phyloP scores from a whole-genome alignment of 2,113 vertebrate genomes.

The Larimichthys polyactis region DNA sequence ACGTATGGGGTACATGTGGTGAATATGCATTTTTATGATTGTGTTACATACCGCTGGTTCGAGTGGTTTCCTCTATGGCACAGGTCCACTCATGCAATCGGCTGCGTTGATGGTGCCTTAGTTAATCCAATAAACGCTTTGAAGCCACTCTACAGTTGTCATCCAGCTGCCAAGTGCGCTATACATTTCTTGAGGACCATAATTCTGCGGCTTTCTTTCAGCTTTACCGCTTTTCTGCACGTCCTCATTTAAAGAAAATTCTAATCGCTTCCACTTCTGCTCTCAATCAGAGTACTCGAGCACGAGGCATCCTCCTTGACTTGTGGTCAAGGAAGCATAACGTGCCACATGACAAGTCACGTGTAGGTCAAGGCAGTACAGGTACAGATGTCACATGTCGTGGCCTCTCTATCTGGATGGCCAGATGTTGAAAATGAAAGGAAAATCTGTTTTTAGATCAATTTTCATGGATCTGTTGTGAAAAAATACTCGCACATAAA shows the following conservation, averaged over 20 bases:
- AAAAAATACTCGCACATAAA: background rate
- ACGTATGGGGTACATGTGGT: background rate
- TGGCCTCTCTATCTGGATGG: background rate
- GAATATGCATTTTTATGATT: background rate
- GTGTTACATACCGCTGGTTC: too few species aligned
- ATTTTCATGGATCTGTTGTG: background rate
- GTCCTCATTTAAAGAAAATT: background rate
- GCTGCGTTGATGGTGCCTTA: background rate
- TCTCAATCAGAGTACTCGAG: constrained; percentile 12
- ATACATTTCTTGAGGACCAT: background rate
- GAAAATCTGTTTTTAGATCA: background rate
- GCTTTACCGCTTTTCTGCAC: background rate
- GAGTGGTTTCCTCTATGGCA: background rate
- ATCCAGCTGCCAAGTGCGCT: background rate
- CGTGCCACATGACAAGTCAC: background rate
- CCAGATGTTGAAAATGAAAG: background rate
- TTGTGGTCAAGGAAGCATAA: background rate
- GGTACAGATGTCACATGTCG: background rate
- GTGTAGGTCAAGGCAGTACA: background rate
- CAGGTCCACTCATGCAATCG: background rate
- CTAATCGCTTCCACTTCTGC: background rate
- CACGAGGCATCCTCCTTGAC: background rate
- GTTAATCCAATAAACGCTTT: background rate
- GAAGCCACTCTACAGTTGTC: background rate
- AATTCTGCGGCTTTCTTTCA: background rate